These are phyloP conservation scores for Leptoclinus maculatus DNA, from an alignment of 2,797 vertebrate species.

Conservation along the genomic window DNA sequence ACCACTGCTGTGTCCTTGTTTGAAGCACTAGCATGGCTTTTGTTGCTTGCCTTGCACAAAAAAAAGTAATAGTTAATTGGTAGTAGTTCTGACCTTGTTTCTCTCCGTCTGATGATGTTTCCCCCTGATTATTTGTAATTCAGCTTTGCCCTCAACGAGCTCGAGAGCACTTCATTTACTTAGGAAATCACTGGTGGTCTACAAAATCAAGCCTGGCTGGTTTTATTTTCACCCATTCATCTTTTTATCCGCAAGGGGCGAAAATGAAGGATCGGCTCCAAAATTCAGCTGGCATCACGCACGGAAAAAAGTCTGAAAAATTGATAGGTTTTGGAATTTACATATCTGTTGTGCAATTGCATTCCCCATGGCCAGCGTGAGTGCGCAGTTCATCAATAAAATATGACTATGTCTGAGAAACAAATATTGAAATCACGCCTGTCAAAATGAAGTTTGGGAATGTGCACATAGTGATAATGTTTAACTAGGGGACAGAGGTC, in stretches of 20 bases:
- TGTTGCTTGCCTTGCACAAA: conserved; percentile 74
- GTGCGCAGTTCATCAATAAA: conserved; percentile 66
- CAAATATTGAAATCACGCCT: conserved; percentile 44
- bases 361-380: conserved; percentile 46
- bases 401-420: conserved; percentile 53
- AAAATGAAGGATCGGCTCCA: conserved; percentile 60
- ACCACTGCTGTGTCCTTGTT: conserved; percentile 72
- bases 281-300: conserved; percentile 40
- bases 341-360: conserved; percentile 63
- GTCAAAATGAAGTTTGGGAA: conserved; percentile 49
- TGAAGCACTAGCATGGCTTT: conserved; percentile 52
- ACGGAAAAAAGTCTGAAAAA: conserved; percentile 67
- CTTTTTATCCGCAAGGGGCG: conserved; percentile 62
- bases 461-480: conserved; percentile 3
- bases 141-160: conserved; percentile 63
- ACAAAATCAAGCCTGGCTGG: conserved; percentile 47
- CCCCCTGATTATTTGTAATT: conserved; percentile 72
- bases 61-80: conserved; percentile 66
- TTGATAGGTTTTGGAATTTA: conserved; percentile 67
- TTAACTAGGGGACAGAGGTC: conserved; percentile 52
- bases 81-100: conserved; percentile 74
- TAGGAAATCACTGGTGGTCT: conserved; percentile 62
- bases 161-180: conserved; percentile 57
- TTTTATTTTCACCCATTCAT: conserved; percentile 57
- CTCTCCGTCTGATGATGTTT: conserved; percentile 59